A percentile compares a stretch with the other conserved stretches of the same genome.
phyloP scores from a whole-genome alignment of 2,888 invertebrate genomes.

The Brachyopa scutellaris region DNA sequence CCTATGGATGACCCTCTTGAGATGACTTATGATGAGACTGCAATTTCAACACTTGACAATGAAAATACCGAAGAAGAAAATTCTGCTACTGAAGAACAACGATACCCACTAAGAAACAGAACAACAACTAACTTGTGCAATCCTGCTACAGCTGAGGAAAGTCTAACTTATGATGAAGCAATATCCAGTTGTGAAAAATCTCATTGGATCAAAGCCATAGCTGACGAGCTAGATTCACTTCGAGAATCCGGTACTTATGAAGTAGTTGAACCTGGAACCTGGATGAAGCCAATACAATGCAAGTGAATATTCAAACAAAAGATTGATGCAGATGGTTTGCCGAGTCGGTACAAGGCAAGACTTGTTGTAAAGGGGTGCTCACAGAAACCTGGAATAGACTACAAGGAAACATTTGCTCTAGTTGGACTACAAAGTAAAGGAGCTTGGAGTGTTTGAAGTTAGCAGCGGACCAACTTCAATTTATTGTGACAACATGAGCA shows the following conservation, averaged over 20 bases:
- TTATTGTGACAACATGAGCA: constrained; percentile 7
- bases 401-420: not conserved
- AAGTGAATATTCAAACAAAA: not conserved
- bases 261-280: too few species aligned
- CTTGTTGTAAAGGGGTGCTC: not conserved
- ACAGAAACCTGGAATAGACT: constrained; percentile 12
- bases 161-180: not conserved
- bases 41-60: too few species aligned
- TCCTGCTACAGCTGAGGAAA: not conserved
- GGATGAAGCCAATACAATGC: not conserved
- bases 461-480: constrained; percentile 10
- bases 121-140: too few species aligned
- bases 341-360: too few species aligned
- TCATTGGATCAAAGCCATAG: too few species aligned
- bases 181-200: too few species aligned
- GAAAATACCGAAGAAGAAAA: too few species aligned
- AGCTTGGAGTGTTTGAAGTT: not conserved
- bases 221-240: too few species aligned
- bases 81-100: not conserved
- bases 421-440: too few species aligned
- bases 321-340: constrained; percentile 8
- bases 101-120: not conserved
- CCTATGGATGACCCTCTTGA: too few species aligned
- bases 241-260: too few species aligned
- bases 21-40: too few species aligned